Base-by-base conservation (phyloP, 1,140 invertebrate genomes). In the Drosophila lacteicornis region DNA sequence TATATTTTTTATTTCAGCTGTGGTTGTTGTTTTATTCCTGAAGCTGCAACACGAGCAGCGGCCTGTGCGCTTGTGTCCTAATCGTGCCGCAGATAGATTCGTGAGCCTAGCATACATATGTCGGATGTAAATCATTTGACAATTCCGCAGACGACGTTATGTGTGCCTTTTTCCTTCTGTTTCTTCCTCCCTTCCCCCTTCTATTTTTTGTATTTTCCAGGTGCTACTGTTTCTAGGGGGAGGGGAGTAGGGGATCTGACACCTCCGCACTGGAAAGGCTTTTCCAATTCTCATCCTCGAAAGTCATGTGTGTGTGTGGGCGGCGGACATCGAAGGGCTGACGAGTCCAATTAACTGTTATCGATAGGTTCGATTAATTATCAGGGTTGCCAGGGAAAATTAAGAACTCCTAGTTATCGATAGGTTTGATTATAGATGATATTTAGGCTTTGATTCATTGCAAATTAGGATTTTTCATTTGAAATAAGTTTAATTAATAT, bases 121-220 rank as follows among this genome's bases (percentile, higher is more conserved):
- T 88, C 78, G 84, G 81, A 88, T 88, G 84, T 88, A 88, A 88
- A 90, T 88, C 84, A 88, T 88, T 88, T 90, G 84, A 90, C 85
- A 90, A 88, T 88, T 90, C 77, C 82, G 53, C 80, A 90, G 79
- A 76, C 75, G 38, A 76, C 75, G 50, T 60, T 61, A 47, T 75
- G 67, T 73, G 69, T 56, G 67, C 45, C 43, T 46, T 50, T 50
- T 30, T 46, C 40, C 43, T 40, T 12, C 40, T 38, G 27, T 25
- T 65, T 7, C 15, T 58, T 19, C 30, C 5, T 38, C 33, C 19
- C 11, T 15, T 11, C 12, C 33, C 45, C 25, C 36, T 19, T 36
- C n/a, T 25, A 3, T 46, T 59, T 38, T 19, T 45, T 40, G 27
- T 57, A 61, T 68, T 75, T 56, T 33, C 33, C 47, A 19, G 47